Conservation (phyloP, 2,113 vertebrate species). For the Dinomys branickii region DNA sequence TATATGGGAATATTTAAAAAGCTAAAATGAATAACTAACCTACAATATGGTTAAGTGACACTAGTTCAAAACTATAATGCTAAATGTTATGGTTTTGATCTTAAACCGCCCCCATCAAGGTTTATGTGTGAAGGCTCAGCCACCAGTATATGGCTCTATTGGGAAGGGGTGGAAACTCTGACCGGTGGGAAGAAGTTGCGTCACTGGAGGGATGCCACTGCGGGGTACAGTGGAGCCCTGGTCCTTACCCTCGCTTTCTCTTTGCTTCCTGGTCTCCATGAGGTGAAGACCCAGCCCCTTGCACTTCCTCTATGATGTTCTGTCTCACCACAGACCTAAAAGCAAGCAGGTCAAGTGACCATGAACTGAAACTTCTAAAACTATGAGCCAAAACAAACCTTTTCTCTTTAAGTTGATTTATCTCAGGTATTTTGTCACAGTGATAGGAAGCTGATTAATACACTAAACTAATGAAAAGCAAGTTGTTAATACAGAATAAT, state of each 20-base stretch:
- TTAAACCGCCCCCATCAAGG: background rate
- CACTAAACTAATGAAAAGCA: slow-evolving; percentile 4
- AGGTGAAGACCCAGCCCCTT: background rate
- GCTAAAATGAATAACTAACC: background rate
- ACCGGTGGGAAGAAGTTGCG: background rate
- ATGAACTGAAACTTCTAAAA: background rate
- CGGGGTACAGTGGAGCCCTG: background rate
- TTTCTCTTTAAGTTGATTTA: background rate
- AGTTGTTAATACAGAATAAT: background rate
- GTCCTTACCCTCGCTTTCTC: background rate
- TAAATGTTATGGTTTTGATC: background rate
- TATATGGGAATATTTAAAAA: background rate
- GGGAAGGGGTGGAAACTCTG: background rate
- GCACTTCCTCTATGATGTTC: background rate
- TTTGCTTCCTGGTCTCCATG: background rate
- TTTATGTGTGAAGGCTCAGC: background rate
- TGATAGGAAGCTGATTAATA: background rate
- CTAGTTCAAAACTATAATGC: background rate
- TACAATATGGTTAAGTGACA: background rate
- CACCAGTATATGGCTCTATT: background rate
- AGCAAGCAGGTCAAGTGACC: background rate
- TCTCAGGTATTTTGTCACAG: background rate
- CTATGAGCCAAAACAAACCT: background rate
- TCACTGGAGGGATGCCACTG: background rate
- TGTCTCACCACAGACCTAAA: background rate